Evolutionary conservation across 2,113 vertebrate genomes (phyloP).

Genomic region (Emberiza fucata): DNA sequence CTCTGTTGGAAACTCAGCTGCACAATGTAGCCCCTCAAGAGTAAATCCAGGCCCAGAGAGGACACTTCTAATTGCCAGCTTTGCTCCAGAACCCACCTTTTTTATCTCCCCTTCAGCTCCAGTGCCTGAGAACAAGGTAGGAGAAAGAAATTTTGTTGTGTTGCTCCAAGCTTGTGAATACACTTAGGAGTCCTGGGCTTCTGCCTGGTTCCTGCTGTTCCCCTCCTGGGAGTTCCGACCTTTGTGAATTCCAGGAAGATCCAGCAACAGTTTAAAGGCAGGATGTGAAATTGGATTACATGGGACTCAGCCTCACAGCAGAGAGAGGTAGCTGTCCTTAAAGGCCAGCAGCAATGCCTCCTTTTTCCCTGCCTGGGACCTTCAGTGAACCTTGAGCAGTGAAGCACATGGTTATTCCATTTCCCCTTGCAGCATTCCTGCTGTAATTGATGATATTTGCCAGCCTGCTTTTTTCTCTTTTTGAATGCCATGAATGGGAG

Average conservation of each 20-base stretch:
- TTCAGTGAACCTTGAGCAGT: slow-evolving; percentile 9
- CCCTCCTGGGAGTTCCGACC: neutral
- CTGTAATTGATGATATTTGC: slow-evolving; percentile 46
- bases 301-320: neutral
- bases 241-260: slow-evolving; percentile 25
- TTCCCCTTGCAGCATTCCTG: slow-evolving; percentile 25
- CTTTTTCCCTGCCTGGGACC: neutral
- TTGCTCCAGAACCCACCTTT: neutral
- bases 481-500: neutral
- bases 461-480: neutral
- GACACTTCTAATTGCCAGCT: neutral
- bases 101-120: too few relatives aligned
- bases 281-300: slow-evolving; percentile 53
- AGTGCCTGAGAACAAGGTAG: too few relatives aligned
- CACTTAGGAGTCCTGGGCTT: neutral
- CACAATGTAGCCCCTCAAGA: neutral
- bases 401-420: slow-evolving; percentile 15
- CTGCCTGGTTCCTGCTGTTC: neutral
- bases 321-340: neutral
- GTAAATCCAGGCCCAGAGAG: neutral
- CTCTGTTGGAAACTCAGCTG: neutral
- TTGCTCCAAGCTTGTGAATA: neutral
- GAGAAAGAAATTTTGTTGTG: neutral
- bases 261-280: slow-evolving; percentile 23
- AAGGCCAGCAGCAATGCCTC: slow-evolving; percentile 14